Percentiles rank a stretch among this genome's conserved stretches.
phyloP scores from a whole-genome alignment of 2,797 vertebrate species.

The Falco columbarius region DNA sequence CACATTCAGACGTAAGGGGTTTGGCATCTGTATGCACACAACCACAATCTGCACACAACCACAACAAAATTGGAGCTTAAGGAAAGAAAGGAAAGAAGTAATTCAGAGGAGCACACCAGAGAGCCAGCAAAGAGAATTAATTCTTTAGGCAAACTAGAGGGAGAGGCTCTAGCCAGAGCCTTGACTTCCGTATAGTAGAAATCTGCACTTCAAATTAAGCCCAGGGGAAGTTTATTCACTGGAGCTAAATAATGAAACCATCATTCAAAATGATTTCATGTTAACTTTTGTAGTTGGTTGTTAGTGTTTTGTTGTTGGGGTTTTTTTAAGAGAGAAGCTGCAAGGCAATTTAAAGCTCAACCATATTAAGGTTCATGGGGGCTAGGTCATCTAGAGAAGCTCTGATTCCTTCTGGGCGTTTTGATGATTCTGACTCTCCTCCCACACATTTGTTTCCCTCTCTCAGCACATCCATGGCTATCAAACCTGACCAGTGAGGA shows the following conservation, averaged over 20 bases:
- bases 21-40: background rate
- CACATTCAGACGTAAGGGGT: background rate
- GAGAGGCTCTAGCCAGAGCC: background rate
- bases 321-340: background rate
- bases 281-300: background rate
- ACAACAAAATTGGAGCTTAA: background rate
- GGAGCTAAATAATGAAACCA: slow-evolving; percentile 59
- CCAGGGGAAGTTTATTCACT: slow-evolving; percentile 42
- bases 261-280: slow-evolving; percentile 33
- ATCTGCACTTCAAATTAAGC: slow-evolving; percentile 36
- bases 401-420: background rate
- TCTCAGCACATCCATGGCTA: background rate
- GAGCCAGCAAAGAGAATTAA: slow-evolving; percentile 20
- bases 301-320: background rate
- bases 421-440: background rate
- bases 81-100: slow-evolving; percentile 7
- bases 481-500: background rate
- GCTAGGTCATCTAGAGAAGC: slow-evolving; percentile 44
- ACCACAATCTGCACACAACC: background rate
- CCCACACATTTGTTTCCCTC: background rate
- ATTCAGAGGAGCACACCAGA: slow-evolving; percentile 19
- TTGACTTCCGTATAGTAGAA: slow-evolving; percentile 14
- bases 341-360: slow-evolving; percentile 49
- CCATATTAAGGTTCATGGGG: background rate
- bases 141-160: background rate